Evolutionary conservation across 35 echinoderm and acorn worm species (phyloP).

Genomic region (Lytechinus variegatus): DNA sequence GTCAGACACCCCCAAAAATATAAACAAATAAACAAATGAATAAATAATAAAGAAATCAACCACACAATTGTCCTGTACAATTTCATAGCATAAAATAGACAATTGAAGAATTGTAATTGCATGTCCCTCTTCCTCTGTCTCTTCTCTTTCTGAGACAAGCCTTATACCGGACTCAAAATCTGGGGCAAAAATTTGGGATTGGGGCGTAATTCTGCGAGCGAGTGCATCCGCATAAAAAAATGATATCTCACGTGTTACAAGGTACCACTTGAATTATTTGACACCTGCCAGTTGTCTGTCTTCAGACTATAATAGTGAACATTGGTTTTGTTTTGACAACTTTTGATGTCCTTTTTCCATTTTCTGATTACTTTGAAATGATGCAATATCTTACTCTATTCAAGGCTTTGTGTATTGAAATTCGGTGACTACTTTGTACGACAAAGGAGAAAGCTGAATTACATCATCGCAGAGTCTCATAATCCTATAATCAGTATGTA

Average conservation of each 20-base stretch:
- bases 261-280: neutral
- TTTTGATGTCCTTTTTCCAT: neutral
- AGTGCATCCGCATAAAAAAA: neutral
- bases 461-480: no score
- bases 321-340: neutral
- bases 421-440: no score
- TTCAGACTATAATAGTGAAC: neutral
- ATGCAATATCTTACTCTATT: neutral
- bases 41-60: no score
- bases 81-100: no score
- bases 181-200: conserved; percentile 10
- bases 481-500: no score
- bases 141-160: neutral
- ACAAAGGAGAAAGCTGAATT: no score
- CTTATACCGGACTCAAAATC: neutral
- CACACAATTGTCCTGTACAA: no score
- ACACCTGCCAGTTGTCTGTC: neutral
- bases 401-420: no score
- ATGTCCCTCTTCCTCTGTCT: neutral
- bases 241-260: neutral
- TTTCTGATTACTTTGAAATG: neutral
- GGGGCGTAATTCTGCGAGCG: neutral
- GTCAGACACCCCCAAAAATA: no score
- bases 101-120: neutral
- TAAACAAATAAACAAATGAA: no score